Conservation (phyloP, 2,888 invertebrate species). For the Criorhina ranunculi region DNA sequence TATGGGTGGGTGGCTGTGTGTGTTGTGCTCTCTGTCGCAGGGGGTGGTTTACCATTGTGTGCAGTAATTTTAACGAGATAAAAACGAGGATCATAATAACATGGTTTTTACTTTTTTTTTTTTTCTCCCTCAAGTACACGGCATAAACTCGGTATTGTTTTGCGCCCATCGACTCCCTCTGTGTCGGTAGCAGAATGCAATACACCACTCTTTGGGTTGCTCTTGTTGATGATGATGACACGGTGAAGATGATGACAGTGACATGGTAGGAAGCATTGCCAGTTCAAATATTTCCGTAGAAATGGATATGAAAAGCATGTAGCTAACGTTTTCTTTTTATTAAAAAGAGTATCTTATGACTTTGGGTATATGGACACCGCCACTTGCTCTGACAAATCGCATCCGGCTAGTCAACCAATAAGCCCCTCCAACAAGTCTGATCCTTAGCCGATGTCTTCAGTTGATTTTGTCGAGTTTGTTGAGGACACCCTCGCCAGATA, state of each 20-base stretch:
- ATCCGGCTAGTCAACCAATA: too few relatives aligned
- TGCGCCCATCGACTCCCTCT: conserved; percentile 50
- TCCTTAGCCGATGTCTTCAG: too few relatives aligned
- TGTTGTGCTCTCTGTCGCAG: conserved; percentile 15
- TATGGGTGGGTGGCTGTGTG: conserved; percentile 48
- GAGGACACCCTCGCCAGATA: too few relatives aligned
- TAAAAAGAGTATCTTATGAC: too few relatives aligned
- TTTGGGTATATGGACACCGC: too few relatives aligned
- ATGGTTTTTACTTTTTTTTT: conserved; percentile 47
- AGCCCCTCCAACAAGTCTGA: too few relatives aligned
- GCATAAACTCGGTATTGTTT: conserved; percentile 59
- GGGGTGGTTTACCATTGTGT: conserved; percentile 77
- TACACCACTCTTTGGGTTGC: conserved; percentile 7
- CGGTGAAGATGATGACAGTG: conserved; percentile 21
- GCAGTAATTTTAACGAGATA: conserved; percentile 83
- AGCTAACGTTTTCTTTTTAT: neutral
- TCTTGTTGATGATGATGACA: conserved; percentile 10
- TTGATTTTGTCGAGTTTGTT: too few relatives aligned
- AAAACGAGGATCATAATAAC: conserved; percentile 79
- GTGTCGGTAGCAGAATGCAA: conserved; percentile 29
- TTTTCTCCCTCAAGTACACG: conserved; percentile 69
- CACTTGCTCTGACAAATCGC: too few relatives aligned
- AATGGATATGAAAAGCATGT: too few relatives aligned
- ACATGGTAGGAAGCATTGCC: conserved; percentile 53
- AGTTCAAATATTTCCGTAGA: neutral